These are phyloP conservation scores for Vanessa tameamea DNA, from an alignment of 1,140 invertebrate species.

Conservation along the genomic window DNA sequence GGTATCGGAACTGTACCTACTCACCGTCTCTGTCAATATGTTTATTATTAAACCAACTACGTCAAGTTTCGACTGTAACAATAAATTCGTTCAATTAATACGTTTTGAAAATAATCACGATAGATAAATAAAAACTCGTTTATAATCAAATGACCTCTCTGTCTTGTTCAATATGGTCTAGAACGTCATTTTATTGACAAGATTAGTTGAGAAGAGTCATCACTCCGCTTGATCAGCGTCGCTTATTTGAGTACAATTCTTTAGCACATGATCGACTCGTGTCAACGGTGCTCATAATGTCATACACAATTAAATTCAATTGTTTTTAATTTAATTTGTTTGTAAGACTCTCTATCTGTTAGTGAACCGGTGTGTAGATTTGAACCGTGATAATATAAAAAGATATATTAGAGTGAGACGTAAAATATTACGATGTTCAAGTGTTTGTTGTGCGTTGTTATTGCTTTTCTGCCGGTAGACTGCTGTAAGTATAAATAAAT, in stretches of 20 bases:
- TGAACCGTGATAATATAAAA: not conserved
- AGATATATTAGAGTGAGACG: conserved; percentile 21
- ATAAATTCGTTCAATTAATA: not conserved
- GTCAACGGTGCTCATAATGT: not conserved
- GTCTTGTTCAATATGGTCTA: not conserved
- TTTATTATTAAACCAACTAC: not conserved
- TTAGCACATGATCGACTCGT: not conserved
- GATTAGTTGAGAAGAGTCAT: not conserved
- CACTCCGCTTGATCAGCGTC: not conserved
- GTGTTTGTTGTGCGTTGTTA: conserved; percentile 22
- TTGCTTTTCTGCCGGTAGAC: conserved; percentile 17
- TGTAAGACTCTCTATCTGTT: not conserved
- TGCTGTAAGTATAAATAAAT: conserved; percentile 37
- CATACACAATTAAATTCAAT: not conserved
- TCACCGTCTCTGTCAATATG: not conserved
- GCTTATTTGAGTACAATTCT: not conserved
- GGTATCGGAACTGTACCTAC: conserved; percentile 4
- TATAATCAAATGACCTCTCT: not conserved
- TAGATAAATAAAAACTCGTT: conserved; percentile 6
- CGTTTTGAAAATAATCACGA: not conserved
- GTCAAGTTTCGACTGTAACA: not conserved
- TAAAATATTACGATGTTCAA: conserved; percentile 26
- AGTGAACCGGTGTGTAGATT: not conserved
- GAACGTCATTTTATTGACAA: conserved; percentile 2
- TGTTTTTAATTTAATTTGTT: not conserved